Evolutionary conservation across 2,113 vertebrate species (phyloP).

Genomic region (Oxygymnocypris stewartii): DNA sequence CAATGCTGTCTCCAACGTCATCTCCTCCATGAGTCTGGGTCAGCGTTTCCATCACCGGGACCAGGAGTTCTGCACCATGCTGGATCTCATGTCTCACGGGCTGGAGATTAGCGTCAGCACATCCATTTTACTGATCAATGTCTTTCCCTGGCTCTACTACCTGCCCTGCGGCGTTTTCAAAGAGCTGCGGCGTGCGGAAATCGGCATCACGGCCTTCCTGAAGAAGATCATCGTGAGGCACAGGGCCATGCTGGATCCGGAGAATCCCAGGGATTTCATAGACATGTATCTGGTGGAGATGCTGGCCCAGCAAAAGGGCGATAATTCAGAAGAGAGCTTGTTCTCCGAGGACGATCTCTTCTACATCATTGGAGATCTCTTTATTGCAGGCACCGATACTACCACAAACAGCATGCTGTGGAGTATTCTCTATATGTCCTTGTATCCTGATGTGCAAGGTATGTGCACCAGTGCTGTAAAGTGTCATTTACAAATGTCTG

Average conservation of each 20-base stretch:
- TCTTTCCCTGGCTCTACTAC: conserved; percentile 88
- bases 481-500: not conserved
- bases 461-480: conserved; percentile 21
- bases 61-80: conserved; percentile 80
- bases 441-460: conserved; percentile 89
- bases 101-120: conserved; percentile 84
- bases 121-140: conserved; percentile 83
- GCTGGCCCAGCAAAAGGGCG: conserved; percentile 68
- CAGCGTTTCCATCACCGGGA: conserved; percentile 87
- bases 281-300: conserved; percentile 93
- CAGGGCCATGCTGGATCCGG: conserved; percentile 77
- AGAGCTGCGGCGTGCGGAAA: conserved; percentile 83
- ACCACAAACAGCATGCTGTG: conserved; percentile 94
- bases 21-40: conserved; percentile 89
- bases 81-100: conserved; percentile 82
- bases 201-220: conserved; percentile 87
- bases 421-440: conserved; percentile 91
- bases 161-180: conserved; percentile 87
- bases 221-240: conserved; percentile 87
- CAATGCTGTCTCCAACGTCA: conserved; percentile 89
- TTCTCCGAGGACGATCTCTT: conserved; percentile 93
- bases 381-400: conserved; percentile 95
- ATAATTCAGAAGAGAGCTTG: conserved; percentile 72
- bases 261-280: conserved; percentile 87
- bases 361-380: conserved; percentile 93